phyloP scores from a whole-genome alignment of 1,140 invertebrate genomes.

The Cylas formicarius region DNA sequence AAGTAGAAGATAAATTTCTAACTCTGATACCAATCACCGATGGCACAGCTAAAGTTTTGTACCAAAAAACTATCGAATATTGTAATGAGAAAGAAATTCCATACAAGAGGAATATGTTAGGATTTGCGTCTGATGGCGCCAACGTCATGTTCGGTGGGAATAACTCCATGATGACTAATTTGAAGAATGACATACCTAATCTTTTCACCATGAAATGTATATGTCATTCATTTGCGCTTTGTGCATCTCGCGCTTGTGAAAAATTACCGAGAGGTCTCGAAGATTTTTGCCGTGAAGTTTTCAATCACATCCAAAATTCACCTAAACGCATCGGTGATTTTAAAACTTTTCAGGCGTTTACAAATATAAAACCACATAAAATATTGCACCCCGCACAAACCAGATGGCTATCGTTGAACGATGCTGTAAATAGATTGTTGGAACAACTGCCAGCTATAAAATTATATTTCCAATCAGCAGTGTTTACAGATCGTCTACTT shows the following conservation, averaged over 20 bases:
- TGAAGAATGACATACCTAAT: constrained; percentile 34
- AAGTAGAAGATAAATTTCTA: no score
- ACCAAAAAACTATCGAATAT: constrained; percentile 5
- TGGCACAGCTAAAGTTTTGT: no score
- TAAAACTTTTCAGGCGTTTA: constrained; percentile 32
- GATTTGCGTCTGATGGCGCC: constrained; percentile 41
- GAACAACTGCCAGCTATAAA: constrained; percentile 37
- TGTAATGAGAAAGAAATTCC: constrained; percentile 31
- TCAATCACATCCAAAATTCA: constrained; percentile 26
- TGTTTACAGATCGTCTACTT: constrained; percentile 14
- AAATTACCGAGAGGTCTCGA: constrained; percentile 21
- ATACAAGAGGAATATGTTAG: constrained; percentile 38
- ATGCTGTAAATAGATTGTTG: constrained; percentile 37
- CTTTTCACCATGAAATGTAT: constrained; percentile 38
- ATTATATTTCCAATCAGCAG: constrained; percentile 34
- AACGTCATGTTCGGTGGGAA: constrained; percentile 39
- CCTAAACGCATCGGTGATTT: constrained; percentile 28
- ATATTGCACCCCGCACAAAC: constrained; percentile 27
- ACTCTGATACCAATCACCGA: no score
- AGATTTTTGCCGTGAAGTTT: constrained; percentile 29
- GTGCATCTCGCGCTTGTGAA: constrained; percentile 31
- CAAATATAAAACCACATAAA: constrained; percentile 29
- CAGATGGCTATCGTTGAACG: constrained; percentile 29
- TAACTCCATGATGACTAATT: constrained; percentile 32
- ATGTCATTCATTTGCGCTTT: constrained; percentile 37